Percentiles rank a stretch among this genome's conserved stretches.
Conservation (phyloP, 2,888 invertebrate species). For the Dicranocentrus wangi region DNA sequence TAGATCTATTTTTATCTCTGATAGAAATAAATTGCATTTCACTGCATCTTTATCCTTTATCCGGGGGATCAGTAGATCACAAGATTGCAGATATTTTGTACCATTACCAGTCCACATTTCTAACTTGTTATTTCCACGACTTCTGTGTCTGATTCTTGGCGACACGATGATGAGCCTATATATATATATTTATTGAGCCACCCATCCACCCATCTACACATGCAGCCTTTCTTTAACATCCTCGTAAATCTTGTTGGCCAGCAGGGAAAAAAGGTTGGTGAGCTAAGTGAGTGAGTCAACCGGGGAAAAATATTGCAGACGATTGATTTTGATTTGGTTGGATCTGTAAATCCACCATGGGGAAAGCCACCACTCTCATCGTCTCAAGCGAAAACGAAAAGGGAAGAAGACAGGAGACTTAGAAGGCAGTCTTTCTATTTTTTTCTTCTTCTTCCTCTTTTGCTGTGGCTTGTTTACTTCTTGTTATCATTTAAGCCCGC, state of each 20-base stretch:
- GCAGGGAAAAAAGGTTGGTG: neutral
- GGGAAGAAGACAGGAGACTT: conserved; percentile 21
- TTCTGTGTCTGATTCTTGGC: conserved; percentile 7
- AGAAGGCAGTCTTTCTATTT: conserved; percentile 18
- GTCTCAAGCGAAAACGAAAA: conserved; percentile 14
- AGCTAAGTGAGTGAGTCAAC: neutral
- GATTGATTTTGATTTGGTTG: conserved; percentile 60
- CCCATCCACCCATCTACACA: no score
- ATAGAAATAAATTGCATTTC: conserved; percentile 26
- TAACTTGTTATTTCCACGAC: neutral
- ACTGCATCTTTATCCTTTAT: conserved; percentile 17
- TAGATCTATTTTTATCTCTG: no score
- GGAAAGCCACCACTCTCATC: neutral
- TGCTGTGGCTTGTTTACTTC: conserved; percentile 45
- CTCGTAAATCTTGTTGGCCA: conserved; percentile 20
- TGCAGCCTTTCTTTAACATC: neutral
- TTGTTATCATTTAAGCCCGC: conserved; percentile 57
- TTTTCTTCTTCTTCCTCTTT: neutral
- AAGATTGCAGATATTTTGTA: neutral
- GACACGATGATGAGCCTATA: conserved; percentile 18
- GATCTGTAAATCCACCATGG: conserved; percentile 47
- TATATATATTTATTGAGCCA: neutral
- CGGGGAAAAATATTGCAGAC: conserved; percentile 32
- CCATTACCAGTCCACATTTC: neutral
- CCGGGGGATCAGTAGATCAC: neutral